A percentile compares a stretch with the other conserved stretches of the same genome.
Evolutionary conservation across 1,140 invertebrate genomes (phyloP).

Genomic region (Meloidogyne floridensis): DNA sequence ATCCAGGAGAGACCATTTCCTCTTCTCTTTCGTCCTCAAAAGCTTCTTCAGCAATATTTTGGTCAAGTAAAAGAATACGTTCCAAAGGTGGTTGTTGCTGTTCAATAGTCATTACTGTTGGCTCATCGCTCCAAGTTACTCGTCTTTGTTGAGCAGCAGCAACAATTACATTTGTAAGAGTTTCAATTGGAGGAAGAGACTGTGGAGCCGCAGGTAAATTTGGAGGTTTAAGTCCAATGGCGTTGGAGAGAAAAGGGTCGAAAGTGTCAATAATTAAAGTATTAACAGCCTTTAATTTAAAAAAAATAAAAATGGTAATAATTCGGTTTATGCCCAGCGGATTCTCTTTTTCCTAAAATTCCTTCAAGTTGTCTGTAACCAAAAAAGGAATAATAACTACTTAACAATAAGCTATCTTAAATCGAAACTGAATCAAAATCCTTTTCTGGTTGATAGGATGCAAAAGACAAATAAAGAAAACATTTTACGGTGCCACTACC

Average conservation of each 20-base stretch:
- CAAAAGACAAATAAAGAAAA: no score
- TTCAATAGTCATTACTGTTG: not conserved
- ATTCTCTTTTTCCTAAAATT: no score
- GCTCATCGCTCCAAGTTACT: slow-evolving; percentile 25
- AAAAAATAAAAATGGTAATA: no score
- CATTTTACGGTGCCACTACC: no score
- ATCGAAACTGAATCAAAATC: no score
- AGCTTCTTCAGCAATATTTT: not conserved
- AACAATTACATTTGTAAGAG: not conserved
- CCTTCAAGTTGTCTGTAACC: no score
- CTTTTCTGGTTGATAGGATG: no score
- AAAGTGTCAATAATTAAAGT: slow-evolving; percentile 7
- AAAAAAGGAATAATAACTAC: no score
- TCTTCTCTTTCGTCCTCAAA: not conserved
- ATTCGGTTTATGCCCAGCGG: no score
- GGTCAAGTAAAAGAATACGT: not conserved
- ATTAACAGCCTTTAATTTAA: slow-evolving; percentile 16
- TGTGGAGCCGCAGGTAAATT: not conserved
- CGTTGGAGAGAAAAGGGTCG: slow-evolving; percentile 24
- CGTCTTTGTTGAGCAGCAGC: slow-evolving; percentile 10
- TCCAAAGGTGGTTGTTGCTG: slow-evolving; percentile 9
- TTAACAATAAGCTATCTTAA: no score
- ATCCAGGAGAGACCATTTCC: not conserved
- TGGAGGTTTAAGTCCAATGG: not conserved
- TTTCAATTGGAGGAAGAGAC: slow-evolving; percentile 1